Evolutionary conservation across 2,888 invertebrate species (phyloP).

Genomic region (Apamea crenata): DNA sequence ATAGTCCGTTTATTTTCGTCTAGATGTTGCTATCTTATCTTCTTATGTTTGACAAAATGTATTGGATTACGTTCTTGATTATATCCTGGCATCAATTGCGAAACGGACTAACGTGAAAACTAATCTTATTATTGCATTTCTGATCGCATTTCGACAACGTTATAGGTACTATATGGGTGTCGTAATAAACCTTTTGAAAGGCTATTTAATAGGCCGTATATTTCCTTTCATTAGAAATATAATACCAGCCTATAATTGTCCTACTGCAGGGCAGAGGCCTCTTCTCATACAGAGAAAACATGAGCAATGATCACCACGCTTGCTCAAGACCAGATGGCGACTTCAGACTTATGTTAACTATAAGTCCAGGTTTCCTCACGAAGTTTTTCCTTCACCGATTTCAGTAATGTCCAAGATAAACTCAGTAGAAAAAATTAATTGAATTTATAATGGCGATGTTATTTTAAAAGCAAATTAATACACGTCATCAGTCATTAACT

Average conservation of each 20-base stretch:
- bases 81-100: not conserved
- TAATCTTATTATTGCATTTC: not conserved
- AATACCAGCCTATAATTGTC: not conserved
- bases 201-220: not conserved
- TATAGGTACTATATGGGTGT: not conserved
- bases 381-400: not conserved
- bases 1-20: constrained; percentile 33
- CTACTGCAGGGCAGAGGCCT: no score
- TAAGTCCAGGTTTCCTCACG: not conserved
- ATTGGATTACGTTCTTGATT: not conserved
- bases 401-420: no score
- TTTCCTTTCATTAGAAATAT: not conserved
- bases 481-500: not conserved
- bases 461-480: not conserved
- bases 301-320: not conserved
- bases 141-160: not conserved
- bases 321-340: not conserved
- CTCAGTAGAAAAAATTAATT: not conserved
- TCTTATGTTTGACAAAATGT: not conserved
- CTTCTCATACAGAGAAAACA: not conserved
- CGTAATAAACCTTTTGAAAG: not conserved
- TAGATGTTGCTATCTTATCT: constrained; percentile 43
- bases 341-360: no score
- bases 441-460: not conserved
- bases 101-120: not conserved